Conservation (phyloP, 2,888 invertebrate genomes). For the Drosophila pseudotalamancana region DNA sequence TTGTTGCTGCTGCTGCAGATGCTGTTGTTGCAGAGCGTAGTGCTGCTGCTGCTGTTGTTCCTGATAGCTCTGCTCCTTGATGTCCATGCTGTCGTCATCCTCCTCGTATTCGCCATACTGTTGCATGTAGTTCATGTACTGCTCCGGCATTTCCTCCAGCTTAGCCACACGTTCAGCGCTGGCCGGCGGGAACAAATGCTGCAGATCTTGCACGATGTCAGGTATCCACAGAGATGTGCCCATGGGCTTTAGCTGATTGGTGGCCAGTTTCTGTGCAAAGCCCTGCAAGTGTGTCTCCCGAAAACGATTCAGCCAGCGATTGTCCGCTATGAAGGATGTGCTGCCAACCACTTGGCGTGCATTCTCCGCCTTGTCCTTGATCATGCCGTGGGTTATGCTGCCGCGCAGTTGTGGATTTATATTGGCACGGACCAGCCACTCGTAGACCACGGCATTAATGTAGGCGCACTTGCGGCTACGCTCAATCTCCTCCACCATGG, state of each 20-base stretch:
- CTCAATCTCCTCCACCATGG: constrained; percentile 81
- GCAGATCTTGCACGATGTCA: constrained; percentile 81
- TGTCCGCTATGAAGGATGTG: constrained; percentile 78
- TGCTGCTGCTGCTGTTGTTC: constrained; percentile 74
- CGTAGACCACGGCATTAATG: constrained; percentile 82
- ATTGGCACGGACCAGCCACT: constrained; percentile 82
- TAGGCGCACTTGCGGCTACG: constrained; percentile 81
- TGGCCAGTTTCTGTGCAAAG: constrained; percentile 79
- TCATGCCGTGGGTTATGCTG: constrained; percentile 82
- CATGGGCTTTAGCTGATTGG: constrained; percentile 78
- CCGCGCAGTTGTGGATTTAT: constrained; percentile 81
- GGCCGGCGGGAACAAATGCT: constrained; percentile 79
- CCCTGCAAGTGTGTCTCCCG: constrained; percentile 81
- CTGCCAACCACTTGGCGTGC: constrained; percentile 80
- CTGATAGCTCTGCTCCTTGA: constrained; percentile 67
- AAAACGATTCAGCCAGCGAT: constrained; percentile 82
- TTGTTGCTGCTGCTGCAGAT: constrained; percentile 47
- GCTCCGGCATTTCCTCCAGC: constrained; percentile 81
- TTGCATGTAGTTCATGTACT: constrained; percentile 81
- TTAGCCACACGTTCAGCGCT: constrained; percentile 79
- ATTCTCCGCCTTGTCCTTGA: constrained; percentile 81
- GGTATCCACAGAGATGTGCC: constrained; percentile 81
- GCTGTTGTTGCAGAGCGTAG: constrained; percentile 58
- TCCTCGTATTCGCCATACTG: constrained; percentile 82
- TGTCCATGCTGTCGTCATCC: constrained; percentile 78